Evolutionary conservation across 1,140 invertebrate species (phyloP).

Genomic region (Drosophila persimilis): DNA sequence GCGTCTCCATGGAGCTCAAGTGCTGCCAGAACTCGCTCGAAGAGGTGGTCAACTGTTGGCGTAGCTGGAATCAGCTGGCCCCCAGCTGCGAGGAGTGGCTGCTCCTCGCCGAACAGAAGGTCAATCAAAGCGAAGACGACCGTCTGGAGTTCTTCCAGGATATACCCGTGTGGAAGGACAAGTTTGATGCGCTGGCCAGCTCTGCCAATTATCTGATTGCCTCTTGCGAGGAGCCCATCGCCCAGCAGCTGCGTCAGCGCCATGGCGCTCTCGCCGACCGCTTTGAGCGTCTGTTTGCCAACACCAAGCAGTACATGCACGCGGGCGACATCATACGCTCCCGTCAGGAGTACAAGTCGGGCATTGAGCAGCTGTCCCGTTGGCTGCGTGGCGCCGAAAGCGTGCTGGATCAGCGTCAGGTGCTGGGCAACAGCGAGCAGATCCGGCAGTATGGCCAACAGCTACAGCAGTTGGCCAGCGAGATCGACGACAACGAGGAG

Average conservation of each 20-base stretch:
- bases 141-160: constrained; percentile 95
- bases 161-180: constrained; percentile 94
- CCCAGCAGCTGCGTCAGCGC: constrained; percentile 89
- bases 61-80: constrained; percentile 89
- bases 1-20: constrained; percentile 93
- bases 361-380: constrained; percentile 89
- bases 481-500: constrained; percentile 94
- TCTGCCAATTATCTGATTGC: constrained; percentile 94
- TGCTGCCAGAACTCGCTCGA: constrained; percentile 95
- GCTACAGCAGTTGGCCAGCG: constrained; percentile 90
- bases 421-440: constrained; percentile 89
- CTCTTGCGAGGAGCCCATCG: constrained; percentile 92
- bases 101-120: constrained; percentile 89
- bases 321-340: constrained; percentile 93
- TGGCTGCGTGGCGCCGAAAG: constrained; percentile 92
- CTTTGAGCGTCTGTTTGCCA: constrained; percentile 92
- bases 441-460: constrained; percentile 92
- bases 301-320: constrained; percentile 93
- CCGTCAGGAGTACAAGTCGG: constrained; percentile 90
- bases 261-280: constrained; percentile 88
- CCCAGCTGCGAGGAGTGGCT: constrained; percentile 92
- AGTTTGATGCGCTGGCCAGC: constrained; percentile 91
- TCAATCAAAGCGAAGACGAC: constrained; percentile 91
- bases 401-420: constrained; percentile 86
- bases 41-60: constrained; percentile 95